A percentile compares a stretch with the other conserved stretches of the same genome.
Conservation (phyloP, 2,888 invertebrate genomes). For the Atrina japonica region DNA sequence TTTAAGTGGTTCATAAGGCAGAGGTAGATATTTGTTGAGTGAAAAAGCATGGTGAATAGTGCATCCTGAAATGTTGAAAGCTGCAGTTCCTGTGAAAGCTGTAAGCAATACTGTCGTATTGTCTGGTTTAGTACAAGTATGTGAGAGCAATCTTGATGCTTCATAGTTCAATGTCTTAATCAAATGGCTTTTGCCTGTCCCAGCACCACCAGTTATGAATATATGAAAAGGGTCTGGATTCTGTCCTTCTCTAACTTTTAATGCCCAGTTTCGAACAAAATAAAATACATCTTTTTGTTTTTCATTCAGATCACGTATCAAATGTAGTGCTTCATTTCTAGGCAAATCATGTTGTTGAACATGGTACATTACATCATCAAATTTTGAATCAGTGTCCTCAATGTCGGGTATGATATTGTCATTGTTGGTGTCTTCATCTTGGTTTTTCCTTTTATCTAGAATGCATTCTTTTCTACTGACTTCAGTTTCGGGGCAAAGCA, state of each 20-base stretch:
- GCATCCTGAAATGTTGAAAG: slow-evolving; percentile 54
- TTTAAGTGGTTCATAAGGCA: slow-evolving; percentile 32
- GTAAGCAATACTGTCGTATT: slow-evolving; percentile 42
- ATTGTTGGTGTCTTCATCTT: no score
- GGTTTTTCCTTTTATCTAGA: background rate
- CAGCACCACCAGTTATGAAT: slow-evolving; percentile 37
- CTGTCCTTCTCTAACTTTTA: background rate
- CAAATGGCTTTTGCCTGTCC: slow-evolving; percentile 23
- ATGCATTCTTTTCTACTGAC: slow-evolving; percentile 22
- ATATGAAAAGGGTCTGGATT: slow-evolving; percentile 13
- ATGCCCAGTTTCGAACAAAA: slow-evolving; percentile 7
- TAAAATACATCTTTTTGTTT: slow-evolving; percentile 11
- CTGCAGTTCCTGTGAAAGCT: slow-evolving; percentile 53
- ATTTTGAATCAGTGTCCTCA: no score
- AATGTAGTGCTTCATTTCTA: background rate
- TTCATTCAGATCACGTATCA: slow-evolving; percentile 10
- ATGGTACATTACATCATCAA: no score
- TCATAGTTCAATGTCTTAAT: slow-evolving; percentile 13
- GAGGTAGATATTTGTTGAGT: slow-evolving; percentile 23
- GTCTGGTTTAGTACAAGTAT: slow-evolving; percentile 24
- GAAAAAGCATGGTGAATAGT: slow-evolving; percentile 63
- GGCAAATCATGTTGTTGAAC: no score
- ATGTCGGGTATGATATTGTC: no score
- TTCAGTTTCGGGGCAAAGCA: slow-evolving; percentile 38
- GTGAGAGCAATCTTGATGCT: slow-evolving; percentile 16